phyloP scores from a whole-genome alignment of 2,888 invertebrate genomes.

The Xestia sexstrigata region DNA sequence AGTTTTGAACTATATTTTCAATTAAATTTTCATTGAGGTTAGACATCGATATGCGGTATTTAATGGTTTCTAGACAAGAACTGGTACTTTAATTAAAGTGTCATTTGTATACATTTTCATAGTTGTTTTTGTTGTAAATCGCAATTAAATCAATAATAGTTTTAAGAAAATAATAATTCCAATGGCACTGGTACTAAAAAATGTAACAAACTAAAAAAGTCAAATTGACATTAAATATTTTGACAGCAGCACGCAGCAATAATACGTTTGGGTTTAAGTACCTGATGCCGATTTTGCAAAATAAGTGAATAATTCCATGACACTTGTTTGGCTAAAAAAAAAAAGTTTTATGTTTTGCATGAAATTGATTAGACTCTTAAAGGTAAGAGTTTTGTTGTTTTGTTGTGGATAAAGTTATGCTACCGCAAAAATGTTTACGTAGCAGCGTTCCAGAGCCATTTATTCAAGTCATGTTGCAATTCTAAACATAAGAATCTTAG shows the following conservation, averaged over 20 bases:
- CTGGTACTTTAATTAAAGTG: not conserved
- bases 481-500: not conserved
- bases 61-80: not conserved
- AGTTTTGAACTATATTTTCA: slow-evolving; percentile 90
- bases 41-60: slow-evolving; percentile 66
- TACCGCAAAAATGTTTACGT: not conserved
- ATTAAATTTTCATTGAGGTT: slow-evolving; percentile 74
- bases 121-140: not conserved
- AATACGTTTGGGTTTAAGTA: slow-evolving; percentile 2
- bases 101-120: not conserved
- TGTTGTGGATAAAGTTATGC: not conserved
- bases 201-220: slow-evolving; percentile 24
- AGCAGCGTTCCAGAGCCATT: not conserved
- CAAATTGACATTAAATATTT: slow-evolving; percentile 1
- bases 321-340: too few species aligned
- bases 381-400: not conserved
- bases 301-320: not conserved
- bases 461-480: not conserved
- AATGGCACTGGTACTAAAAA: not conserved
- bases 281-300: not conserved
- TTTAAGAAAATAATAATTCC: not conserved
- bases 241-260: not conserved
- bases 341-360: not conserved
- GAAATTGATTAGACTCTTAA: not conserved
- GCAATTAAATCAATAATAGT: not conserved